Evolutionary conservation across 2,113 vertebrate species (phyloP).

Genomic region (Heptranchias perlo): DNA sequence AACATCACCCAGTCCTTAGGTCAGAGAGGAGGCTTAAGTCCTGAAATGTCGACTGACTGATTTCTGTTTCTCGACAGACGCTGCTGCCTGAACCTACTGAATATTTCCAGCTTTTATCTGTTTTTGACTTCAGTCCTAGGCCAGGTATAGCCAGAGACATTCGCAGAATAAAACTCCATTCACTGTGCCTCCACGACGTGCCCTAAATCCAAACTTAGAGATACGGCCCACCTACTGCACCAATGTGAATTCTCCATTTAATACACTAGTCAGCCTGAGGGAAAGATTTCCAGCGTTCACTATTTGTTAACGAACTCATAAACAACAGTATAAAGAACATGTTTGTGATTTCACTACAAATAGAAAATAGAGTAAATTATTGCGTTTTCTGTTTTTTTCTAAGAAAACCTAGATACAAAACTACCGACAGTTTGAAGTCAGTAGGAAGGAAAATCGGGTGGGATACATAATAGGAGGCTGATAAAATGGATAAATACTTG

Average conservation of each 20-base stretch:
- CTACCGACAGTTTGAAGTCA: neutral
- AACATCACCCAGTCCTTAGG: neutral
- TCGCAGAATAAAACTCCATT: too few species aligned
- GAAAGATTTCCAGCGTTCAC: neutral
- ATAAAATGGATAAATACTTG: too few species aligned
- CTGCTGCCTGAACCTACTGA: too few species aligned
- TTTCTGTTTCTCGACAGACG: neutral
- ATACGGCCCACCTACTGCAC: neutral
- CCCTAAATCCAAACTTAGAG: neutral
- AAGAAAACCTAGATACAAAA: neutral
- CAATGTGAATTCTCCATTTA: neutral
- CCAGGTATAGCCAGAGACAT: neutral
- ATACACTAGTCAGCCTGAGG: neutral
- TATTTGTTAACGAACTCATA: neutral
- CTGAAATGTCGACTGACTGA: neutral
- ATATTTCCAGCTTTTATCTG: neutral
- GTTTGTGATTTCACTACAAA: neutral
- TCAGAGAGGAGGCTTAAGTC: neutral
- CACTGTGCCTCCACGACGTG: neutral
- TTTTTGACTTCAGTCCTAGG: neutral
- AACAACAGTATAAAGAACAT: neutral
- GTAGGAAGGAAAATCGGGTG: neutral
- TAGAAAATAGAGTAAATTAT: neutral
- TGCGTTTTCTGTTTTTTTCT: neutral
- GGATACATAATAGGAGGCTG: neutral